Evolutionary conservation across 1,140 invertebrate genomes (phyloP).

Genomic region (Geopemphigus sp.): DNA sequence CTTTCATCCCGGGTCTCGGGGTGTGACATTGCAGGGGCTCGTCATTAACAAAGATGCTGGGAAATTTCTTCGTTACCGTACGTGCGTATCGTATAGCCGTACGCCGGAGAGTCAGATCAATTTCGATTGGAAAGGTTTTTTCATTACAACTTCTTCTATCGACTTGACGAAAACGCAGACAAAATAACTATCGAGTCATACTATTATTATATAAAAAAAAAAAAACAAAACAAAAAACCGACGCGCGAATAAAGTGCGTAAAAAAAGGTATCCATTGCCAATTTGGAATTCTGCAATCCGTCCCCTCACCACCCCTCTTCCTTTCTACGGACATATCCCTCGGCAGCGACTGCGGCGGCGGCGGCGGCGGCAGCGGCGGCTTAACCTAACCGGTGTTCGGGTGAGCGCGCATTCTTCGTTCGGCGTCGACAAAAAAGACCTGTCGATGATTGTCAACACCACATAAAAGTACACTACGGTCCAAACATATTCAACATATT

Average conservation of each 20-base stretch:
- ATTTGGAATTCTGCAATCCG: slow-evolving; percentile 2
- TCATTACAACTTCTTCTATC: not conserved
- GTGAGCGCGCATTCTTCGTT: slow-evolving; percentile 35
- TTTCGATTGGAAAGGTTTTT: no score
- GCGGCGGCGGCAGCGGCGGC: not conserved
- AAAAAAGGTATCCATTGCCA: slow-evolving; percentile 24
- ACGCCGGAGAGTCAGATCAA: not conserved
- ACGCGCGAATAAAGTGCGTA: not conserved
- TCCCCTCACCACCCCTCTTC: not conserved
- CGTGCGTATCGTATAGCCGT: not conserved
- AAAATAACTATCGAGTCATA: slow-evolving; percentile 1
- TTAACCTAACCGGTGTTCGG: slow-evolving; percentile 30
- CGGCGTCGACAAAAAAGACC: slow-evolving; percentile 45
- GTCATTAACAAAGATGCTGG: slow-evolving; percentile 2
- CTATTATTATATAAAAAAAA: not conserved
- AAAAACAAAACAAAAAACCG: no score
- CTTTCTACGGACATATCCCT: not conserved
- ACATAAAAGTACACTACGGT: not conserved
- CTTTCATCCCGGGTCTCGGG: not conserved
- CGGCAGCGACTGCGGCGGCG: not conserved
- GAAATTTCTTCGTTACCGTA: slow-evolving; percentile 4
- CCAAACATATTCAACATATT: slow-evolving; percentile 47
- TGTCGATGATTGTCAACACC: slow-evolving; percentile 48
- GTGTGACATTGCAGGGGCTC: slow-evolving; percentile 11
- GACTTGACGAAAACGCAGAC: not conserved